phyloP scores from a whole-genome alignment of 2,113 vertebrate genomes.

The Neoarius graeffei region DNA sequence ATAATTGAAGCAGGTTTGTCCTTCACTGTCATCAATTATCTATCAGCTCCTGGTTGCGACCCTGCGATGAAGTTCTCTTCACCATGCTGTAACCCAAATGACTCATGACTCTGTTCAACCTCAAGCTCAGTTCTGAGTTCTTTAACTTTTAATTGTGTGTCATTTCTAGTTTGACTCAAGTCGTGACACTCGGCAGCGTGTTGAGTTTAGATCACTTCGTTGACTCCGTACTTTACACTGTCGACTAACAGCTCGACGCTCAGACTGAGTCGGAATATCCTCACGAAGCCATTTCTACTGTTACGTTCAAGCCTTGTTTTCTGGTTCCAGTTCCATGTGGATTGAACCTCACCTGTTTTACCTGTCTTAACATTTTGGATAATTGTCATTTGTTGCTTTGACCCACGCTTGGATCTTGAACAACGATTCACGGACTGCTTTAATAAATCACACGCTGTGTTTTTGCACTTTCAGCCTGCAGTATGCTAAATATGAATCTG shows the following conservation, averaged over 20 bases:
- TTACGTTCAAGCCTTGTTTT: neutral
- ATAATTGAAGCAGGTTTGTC: conserved; percentile 30
- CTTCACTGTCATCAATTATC: conserved; percentile 41
- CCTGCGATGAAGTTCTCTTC: neutral
- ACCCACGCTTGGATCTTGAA: neutral
- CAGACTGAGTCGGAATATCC: neutral
- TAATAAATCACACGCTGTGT: neutral
- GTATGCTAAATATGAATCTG: neutral
- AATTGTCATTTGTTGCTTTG: neutral
- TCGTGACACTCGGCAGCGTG: neutral
- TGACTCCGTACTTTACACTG: neutral
- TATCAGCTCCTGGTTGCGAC: neutral
- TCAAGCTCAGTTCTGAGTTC: neutral
- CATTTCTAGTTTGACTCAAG: neutral
- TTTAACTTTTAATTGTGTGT: neutral
- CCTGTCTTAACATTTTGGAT: neutral
- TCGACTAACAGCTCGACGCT: neutral
- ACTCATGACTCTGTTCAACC: neutral
- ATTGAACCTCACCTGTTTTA: neutral
- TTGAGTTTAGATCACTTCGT: neutral
- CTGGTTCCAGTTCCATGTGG: neutral
- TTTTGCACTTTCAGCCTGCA: neutral
- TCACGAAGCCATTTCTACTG: neutral
- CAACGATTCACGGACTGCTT: neutral
- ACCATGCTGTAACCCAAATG: neutral